A percentile compares a stretch with the other conserved stretches of the same genome.
Conservation (phyloP, 2,113 vertebrate genomes). For the Campylorhamphus procurvoides region DNA sequence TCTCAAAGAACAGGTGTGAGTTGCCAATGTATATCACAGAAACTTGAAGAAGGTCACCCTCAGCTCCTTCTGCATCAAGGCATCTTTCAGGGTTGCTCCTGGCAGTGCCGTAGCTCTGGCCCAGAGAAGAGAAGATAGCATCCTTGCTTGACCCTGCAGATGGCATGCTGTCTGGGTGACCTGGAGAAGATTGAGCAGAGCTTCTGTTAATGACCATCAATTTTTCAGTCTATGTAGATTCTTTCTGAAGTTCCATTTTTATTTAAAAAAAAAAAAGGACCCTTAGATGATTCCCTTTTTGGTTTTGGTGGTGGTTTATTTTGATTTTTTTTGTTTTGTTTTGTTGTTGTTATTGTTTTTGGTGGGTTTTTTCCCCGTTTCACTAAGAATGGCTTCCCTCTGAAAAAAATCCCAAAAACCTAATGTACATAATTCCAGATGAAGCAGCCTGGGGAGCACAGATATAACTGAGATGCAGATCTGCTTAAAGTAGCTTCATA, state of each 20-base stretch:
- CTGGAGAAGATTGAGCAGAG: background rate
- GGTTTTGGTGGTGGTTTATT: background rate
- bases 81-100: background rate
- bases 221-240: background rate
- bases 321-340: background rate
- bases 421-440: background rate
- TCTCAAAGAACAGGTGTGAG: background rate
- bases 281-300: background rate
- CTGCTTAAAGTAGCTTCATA: background rate
- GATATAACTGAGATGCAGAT: background rate
- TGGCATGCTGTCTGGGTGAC: background rate
- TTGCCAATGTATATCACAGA: background rate
- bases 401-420: rapidly evolving
- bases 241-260: background rate
- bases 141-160: background rate
- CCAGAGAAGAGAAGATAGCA: background rate
- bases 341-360: background rate
- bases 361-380: background rate
- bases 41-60: background rate
- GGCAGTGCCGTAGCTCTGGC: background rate
- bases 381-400: background rate
- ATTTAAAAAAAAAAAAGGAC: background rate
- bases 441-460: background rate
- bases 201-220: background rate
- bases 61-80: background rate